A percentile compares a stretch with the other conserved stretches of the same genome.
phyloP scores from a whole-genome alignment of 1,140 invertebrate genomes.

The Drosophila burlai region DNA sequence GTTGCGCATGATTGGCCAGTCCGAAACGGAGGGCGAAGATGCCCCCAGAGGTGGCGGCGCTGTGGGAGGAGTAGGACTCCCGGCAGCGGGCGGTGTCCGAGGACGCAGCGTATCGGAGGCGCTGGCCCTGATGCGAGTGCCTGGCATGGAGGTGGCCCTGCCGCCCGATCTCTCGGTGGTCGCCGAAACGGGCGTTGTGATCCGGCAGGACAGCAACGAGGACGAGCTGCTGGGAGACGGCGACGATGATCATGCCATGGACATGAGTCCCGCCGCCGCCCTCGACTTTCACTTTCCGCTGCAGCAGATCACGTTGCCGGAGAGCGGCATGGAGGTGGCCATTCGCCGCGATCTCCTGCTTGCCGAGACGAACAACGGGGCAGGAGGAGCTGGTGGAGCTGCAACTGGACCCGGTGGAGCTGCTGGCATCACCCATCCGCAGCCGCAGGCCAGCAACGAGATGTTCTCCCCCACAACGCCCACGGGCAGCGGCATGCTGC shows the following conservation, averaged over 20 bases:
- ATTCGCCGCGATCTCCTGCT: slow-evolving; percentile 76
- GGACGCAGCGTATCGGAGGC: slow-evolving; percentile 55
- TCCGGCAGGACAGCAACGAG: slow-evolving; percentile 75
- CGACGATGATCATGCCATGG: slow-evolving; percentile 59
- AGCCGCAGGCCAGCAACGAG: slow-evolving; percentile 56
- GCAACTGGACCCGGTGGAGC: neutral
- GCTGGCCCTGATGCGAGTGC: slow-evolving; percentile 55
- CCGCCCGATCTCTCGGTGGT: slow-evolving; percentile 83
- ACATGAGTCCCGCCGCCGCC: slow-evolving; percentile 61
- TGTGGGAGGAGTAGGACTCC: slow-evolving; percentile 22
- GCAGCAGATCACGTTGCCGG: slow-evolving; percentile 73
- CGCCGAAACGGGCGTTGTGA: slow-evolving; percentile 74
- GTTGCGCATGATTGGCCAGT: slow-evolving; percentile 77
- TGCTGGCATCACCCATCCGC: slow-evolving; percentile 9
- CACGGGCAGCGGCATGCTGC: slow-evolving; percentile 69
- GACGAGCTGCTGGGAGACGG: slow-evolving; percentile 59
- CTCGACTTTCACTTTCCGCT: slow-evolving; percentile 70
- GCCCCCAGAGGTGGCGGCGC: slow-evolving; percentile 56
- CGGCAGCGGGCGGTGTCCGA: slow-evolving; percentile 32
- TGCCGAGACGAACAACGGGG: slow-evolving; percentile 59
- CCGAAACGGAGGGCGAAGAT: slow-evolving; percentile 46
- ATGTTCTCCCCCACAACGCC: slow-evolving; percentile 83
- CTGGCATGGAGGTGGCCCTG: slow-evolving; percentile 84
- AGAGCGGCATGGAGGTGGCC: slow-evolving; percentile 84
- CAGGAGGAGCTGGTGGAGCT: neutral